A percentile compares a stretch with the other conserved stretches of the same genome.
phyloP scores from a whole-genome alignment of 2,797 vertebrate species.

The Phrynocephalus forsythii region DNA sequence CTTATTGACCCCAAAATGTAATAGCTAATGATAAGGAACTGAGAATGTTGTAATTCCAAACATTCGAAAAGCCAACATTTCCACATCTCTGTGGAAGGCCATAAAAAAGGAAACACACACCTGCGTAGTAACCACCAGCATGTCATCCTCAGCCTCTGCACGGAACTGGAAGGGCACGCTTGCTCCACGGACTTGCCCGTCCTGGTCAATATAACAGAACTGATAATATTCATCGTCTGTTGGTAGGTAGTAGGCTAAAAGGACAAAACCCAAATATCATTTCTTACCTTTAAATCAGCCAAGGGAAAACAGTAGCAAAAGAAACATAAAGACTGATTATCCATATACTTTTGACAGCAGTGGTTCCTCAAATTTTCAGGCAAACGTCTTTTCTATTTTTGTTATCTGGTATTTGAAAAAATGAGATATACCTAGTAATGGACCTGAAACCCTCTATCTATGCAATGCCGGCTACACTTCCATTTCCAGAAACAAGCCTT shows the following conservation, averaged over 20 bases:
- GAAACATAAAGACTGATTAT: background rate
- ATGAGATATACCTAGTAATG: background rate
- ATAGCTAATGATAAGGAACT: background rate
- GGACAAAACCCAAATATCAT: background rate
- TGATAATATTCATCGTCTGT: slow-evolving; percentile 92
- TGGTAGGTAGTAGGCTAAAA: slow-evolving; percentile 89
- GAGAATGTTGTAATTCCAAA: background rate
- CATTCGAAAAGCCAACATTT: background rate
- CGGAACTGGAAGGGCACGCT: slow-evolving; percentile 91
- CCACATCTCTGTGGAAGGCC: background rate
- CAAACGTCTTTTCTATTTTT: background rate
- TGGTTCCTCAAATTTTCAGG: background rate
- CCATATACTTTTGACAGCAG: too few relatives aligned
- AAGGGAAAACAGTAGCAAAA: background rate
- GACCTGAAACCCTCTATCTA: background rate
- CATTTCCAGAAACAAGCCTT: background rate
- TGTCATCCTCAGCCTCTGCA: slow-evolving; percentile 80
- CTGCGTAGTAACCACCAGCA: slow-evolving; percentile 90
- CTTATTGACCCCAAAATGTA: background rate
- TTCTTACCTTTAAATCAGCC: background rate
- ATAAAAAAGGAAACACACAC: slow-evolving; percentile 68
- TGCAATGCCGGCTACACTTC: too few relatives aligned
- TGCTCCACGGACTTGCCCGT: slow-evolving; percentile 85
- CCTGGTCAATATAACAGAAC: slow-evolving; percentile 91
- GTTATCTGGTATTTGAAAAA: background rate